Evolutionary conservation across 2,888 invertebrate species (phyloP), one percentile per base, ranked within the genome.

Genomic region (Drosophila ustulata): DNA sequence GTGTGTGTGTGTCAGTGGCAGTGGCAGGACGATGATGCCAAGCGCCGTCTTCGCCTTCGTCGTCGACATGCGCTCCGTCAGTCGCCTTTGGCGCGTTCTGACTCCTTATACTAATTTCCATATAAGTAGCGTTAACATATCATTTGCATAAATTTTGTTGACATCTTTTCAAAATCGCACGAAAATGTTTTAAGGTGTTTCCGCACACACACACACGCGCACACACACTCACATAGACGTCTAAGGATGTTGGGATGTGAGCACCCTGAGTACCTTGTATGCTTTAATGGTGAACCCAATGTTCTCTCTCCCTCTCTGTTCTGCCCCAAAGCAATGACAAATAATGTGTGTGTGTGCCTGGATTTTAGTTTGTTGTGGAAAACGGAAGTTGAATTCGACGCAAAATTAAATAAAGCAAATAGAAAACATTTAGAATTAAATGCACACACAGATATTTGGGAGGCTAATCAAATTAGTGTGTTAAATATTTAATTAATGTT

Each of bases 131-230:
- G 89, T 90, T 89, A 86, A 89, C 90, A 88, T 90, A 90, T 90
- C 83, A 90, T 89, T 89, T 89, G 89, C 89, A 89, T 89, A 90
- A 90, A 90, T 90, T 89, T 85, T 82, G 88, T 82, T 90, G 89
- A 90, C 90, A 90, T 90, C 86, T 90, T 90, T 90, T 89, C 90
- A 90, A 87, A 89, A 90, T 86, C 89, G 84, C 87, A 90, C 89
- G 89, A 80, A 89, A 90, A 90, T 89, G 88, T 89, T 84, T 90
- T 81, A 88, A 90, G 89, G 89, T 90, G 84, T 79, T 78, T 76
- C 77, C 88, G 68, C 72, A 51, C 66, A 69, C 66, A 53, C 65
- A 64, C 64, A 63, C 45, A 51, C 49, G 52, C 52, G 50, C 41
- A 43, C 53, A 51, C 32, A 45, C 45, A 47, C 47, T 5, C 9